Percentiles rank a stretch among this genome's conserved stretches.
Evolutionary conservation across 2,888 invertebrate species (phyloP).

Genomic region (Tipula helvola): DNA sequence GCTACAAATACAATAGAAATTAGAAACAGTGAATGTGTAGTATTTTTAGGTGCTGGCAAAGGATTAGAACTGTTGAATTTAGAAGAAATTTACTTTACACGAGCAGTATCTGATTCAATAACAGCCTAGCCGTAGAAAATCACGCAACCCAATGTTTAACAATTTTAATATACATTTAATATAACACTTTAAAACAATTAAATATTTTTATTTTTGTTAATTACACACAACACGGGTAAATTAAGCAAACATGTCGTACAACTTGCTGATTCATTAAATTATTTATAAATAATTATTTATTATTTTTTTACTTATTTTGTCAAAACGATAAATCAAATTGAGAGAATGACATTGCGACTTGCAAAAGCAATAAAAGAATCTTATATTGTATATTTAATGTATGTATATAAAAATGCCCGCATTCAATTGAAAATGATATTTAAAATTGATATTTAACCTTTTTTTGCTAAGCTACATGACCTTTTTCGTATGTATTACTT

Average conservation of each 20-base stretch:
- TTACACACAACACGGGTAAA: neutral
- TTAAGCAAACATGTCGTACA: neutral
- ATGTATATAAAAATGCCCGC: neutral
- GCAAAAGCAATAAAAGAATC: neutral
- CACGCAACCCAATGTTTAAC: too few species aligned
- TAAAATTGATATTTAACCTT: neutral
- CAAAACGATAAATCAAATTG: neutral
- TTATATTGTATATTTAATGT: neutral
- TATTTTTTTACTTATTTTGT: neutral
- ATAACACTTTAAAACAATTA: neutral
- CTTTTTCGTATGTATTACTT: neutral
- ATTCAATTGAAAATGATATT: neutral
- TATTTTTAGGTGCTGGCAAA: too few species aligned
- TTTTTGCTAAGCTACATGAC: neutral
- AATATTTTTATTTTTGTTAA: neutral
- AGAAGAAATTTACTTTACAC: too few species aligned
- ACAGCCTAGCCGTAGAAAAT: too few species aligned
- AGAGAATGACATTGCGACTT: neutral
- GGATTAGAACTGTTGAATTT: too few species aligned
- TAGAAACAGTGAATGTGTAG: too few species aligned
- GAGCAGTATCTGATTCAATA: too few species aligned
- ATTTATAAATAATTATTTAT: too few species aligned
- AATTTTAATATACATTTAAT: neutral
- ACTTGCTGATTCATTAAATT: neutral
- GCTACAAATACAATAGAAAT: too few species aligned